Evolutionary conservation across 2,113 vertebrate genomes (phyloP).

Genomic region (Sarotherodon lohbergeri): DNA sequence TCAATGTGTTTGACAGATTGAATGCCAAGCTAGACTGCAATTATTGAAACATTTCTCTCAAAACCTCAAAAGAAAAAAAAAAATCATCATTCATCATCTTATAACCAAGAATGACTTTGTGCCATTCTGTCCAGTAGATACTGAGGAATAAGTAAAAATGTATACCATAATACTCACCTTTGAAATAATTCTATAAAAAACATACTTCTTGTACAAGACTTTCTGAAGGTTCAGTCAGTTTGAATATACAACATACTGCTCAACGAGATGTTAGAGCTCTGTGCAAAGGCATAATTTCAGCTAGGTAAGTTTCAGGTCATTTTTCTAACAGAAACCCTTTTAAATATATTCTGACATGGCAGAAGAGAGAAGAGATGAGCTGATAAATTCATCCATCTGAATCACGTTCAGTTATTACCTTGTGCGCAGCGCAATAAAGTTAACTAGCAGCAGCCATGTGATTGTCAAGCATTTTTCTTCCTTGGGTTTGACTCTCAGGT

Average conservation of each 20-base stretch:
- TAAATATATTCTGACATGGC: neutral
- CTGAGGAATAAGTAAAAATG: neutral
- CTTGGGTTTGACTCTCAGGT: neutral
- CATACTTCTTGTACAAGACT: neutral
- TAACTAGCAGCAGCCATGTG: neutral
- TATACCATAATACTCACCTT: neutral
- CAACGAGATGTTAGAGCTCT: neutral
- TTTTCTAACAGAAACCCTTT: neutral
- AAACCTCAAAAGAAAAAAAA: neutral
- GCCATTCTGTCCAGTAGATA: neutral
- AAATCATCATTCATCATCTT: accelerated
- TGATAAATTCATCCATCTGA: neutral
- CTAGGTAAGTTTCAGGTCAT: neutral
- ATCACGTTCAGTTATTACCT: neutral
- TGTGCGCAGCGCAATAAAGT: neutral
- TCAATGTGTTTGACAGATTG: neutral
- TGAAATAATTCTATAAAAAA: neutral
- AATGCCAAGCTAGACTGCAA: neutral
- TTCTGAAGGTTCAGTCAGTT: neutral
- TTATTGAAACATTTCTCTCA: neutral
- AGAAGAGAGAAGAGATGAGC: neutral
- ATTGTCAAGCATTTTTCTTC: neutral
- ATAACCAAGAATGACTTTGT: neutral
- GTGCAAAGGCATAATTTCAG: neutral
- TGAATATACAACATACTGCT: neutral